Evolutionary conservation across 2,797 vertebrate genomes (phyloP), one percentile per base, ranked within the genome.

Genomic region (Alectoris magna): DNA sequence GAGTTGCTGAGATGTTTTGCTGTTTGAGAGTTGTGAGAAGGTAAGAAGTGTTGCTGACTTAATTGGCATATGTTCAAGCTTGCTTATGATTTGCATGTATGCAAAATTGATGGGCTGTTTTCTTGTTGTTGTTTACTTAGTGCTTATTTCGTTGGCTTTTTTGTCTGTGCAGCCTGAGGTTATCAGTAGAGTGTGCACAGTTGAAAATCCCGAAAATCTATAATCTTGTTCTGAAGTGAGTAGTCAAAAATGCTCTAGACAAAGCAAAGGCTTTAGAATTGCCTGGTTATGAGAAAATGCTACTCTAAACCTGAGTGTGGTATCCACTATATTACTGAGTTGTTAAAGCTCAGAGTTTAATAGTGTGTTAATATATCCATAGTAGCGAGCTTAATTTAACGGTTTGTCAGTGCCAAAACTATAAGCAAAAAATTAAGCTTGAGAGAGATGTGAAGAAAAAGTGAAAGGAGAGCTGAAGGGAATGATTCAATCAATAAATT

Each of bases 1-100:
- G 88, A 90, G 84, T 78, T 86, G 95, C 87, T 96, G 97, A 96
- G 91, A 98, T 98, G 98, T 98, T 98, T 97, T 96, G 93, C 96
- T 88, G 93, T 90, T 93, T 97, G 95, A 95, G 92, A 93, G 91
- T 93, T 66, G 72, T 96, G 91, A 97, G 95, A 80, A 98, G 98
- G 98, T 98, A 97, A 95, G 97, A 19, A 34, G 12, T n/a, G 7
- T 79, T 87, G 14, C 63, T 64, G 56, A 58, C 29, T 83, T 84
- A 4, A 71, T 81, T 80, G 87, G 12, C 13, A 2, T 46, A 10
- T 68, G 27, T 79, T 91, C 46, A 67, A 76, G 49, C 87, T 83
- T 79, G 59, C 29, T 64, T 85, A 26, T 63, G 46, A 67, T 31
- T 90, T 66, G 15, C 36, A n/a, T 76, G 8, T 64, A n/a, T 63